These are phyloP conservation scores for Plagodis pulveraria DNA, from an alignment of 2,888 invertebrate genomes.

Conservation along the genomic window DNA sequence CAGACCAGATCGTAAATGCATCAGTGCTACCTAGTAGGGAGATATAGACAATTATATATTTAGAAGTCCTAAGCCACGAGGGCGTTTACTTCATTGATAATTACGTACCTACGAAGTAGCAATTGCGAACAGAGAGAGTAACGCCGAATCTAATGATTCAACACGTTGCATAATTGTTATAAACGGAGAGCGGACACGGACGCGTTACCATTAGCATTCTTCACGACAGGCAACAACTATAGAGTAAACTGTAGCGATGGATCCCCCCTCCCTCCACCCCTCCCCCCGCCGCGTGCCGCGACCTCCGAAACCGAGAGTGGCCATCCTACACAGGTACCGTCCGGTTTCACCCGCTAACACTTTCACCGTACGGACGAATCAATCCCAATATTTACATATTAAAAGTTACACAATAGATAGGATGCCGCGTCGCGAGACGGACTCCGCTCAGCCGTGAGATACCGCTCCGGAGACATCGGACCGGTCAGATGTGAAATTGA, in stretches of 20 bases:
- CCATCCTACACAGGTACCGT: slow-evolving; percentile 24
- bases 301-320: slow-evolving; percentile 66
- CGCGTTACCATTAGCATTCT: slow-evolving; percentile 45
- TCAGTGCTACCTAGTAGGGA: too few relatives aligned
- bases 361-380: slow-evolving; percentile 63
- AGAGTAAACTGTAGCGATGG: slow-evolving; percentile 10
- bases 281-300: slow-evolving; percentile 33
- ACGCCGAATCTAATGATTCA: slow-evolving; percentile 23
- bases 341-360: slow-evolving; percentile 53
- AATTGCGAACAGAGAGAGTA: slow-evolving; percentile 27
- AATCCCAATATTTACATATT: slow-evolving; percentile 55
- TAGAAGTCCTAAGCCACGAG: too few relatives aligned
- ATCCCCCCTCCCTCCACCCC: slow-evolving; percentile 46
- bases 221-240: slow-evolving; percentile 9
- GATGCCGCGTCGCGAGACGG: slow-evolving; percentile 21
- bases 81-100: too few relatives aligned
- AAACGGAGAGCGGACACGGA: slow-evolving; percentile 17
- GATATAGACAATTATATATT: too few relatives aligned
- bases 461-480: slow-evolving; percentile 16
- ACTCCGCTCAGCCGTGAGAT: slow-evolving; percentile 22
- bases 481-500: slow-evolving; percentile 39
- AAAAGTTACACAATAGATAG: slow-evolving; percentile 45
- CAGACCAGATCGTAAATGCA: too few relatives aligned
- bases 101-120: not conserved
- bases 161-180: slow-evolving; percentile 30